Conservation (phyloP, 2,888 invertebrate species). For the Leucophora obtusa region DNA sequence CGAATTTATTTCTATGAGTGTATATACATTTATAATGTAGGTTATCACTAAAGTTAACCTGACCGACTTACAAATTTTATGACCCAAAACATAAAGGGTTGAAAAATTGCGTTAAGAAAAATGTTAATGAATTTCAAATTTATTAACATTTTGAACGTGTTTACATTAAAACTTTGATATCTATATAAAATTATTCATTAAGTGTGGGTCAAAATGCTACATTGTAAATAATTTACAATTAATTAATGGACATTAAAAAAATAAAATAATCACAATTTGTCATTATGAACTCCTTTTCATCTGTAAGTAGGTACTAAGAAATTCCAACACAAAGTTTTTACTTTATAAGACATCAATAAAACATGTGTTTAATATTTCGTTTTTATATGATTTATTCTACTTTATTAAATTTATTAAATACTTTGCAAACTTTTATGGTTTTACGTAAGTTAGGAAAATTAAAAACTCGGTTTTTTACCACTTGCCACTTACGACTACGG, state of each 20-base stretch:
- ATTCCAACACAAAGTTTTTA: background rate
- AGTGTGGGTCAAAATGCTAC: background rate
- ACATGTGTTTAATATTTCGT: background rate
- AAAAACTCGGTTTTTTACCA: background rate
- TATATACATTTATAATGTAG: too few relatives aligned
- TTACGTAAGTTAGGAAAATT: slow-evolving; percentile 16
- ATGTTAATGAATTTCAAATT: slow-evolving; percentile 50
- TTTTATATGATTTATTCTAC: background rate
- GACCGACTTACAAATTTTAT: background rate
- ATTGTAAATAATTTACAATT: background rate
- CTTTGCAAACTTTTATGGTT: slow-evolving; percentile 7
- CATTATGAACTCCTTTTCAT: background rate
- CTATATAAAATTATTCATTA: slow-evolving; percentile 23
- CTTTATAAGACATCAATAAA: slow-evolving; percentile 1
- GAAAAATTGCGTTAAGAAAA: slow-evolving; percentile 17
- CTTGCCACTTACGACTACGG: background rate
- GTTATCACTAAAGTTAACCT: too few relatives aligned
- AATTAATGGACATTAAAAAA: background rate
- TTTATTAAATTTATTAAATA: slow-evolving; percentile 29
- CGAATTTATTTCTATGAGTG: too few relatives aligned
- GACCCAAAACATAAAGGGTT: slow-evolving; percentile 27
- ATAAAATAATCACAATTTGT: background rate
- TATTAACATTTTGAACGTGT: slow-evolving; percentile 36
- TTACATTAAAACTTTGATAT: slow-evolving; percentile 34
- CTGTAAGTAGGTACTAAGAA: background rate